A percentile compares a stretch with the other conserved stretches of the same genome.
Conservation (phyloP, 2,113 vertebrate species). For the Heterocephalus glaber region DNA sequence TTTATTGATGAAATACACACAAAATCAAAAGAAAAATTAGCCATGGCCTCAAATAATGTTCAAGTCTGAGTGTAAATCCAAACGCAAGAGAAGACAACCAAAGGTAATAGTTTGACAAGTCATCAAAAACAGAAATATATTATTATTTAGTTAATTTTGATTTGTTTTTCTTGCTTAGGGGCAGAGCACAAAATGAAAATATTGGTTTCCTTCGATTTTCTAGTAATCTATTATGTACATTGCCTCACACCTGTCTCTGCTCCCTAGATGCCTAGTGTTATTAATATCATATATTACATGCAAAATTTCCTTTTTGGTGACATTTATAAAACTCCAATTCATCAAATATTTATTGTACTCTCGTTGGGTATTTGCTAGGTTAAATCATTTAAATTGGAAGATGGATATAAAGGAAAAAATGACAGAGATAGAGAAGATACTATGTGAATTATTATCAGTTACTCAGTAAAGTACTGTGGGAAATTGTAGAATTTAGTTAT, state of each 20-base stretch:
- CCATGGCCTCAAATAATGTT: not conserved
- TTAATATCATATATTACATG: not conserved
- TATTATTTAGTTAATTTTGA: not conserved
- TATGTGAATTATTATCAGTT: not conserved
- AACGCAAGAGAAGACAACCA: not conserved
- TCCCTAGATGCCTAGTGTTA: not conserved
- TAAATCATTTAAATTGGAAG: not conserved
- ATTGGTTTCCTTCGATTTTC: not conserved
- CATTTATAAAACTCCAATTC: not conserved
- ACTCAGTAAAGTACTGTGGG: no score
- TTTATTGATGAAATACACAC: not conserved
- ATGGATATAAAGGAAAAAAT: no score
- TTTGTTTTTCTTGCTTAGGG: not conserved
- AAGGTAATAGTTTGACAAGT: not conserved
- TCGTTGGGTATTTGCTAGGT: not conserved
- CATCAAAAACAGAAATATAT: accelerated
- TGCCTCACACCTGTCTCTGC: not conserved
- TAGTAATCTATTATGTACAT: not conserved
- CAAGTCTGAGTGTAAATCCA: not conserved
- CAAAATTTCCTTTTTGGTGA: not conserved
- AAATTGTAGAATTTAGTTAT: no score
- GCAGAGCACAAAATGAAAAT: accelerated
- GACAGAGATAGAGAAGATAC: accelerated
- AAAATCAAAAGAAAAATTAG: not conserved
- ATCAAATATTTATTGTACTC: not conserved